phyloP scores from a whole-genome alignment of 64 coral and sea anemone genomes.

The Stichodactyla mertensii region DNA sequence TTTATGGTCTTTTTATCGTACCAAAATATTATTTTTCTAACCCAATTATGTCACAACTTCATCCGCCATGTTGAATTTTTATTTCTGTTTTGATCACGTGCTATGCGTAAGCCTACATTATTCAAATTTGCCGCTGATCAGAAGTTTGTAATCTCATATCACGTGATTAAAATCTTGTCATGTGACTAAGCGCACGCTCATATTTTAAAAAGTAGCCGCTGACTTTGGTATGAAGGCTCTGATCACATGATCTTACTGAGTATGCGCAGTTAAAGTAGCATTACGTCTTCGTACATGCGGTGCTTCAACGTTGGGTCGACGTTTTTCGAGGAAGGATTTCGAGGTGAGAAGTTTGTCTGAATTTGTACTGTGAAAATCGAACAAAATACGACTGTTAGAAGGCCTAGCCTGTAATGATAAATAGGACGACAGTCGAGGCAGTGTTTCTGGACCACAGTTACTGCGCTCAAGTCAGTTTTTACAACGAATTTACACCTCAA shows the following conservation, averaged over 20 bases:
- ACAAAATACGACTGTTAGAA: neutral
- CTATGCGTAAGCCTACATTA: too few species aligned
- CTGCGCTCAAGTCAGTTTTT: neutral
- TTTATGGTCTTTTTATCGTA: neutral
- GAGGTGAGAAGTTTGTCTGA: neutral
- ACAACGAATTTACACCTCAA: neutral
- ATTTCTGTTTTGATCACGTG: neutral
- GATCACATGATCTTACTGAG: neutral
- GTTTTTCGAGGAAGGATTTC: neutral
- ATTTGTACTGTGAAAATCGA: neutral
- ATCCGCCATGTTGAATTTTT: slow-evolving; percentile 3
- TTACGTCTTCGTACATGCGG: neutral
- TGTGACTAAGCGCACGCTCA: neutral
- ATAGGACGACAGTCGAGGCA: neutral
- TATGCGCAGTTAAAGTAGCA: neutral
- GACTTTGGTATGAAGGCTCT: neutral
- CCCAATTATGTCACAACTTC: neutral
- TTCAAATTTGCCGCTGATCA: neutral
- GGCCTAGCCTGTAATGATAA: neutral
- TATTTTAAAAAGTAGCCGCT: neutral
- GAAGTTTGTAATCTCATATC: neutral
- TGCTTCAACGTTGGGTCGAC: slow-evolving; percentile 11
- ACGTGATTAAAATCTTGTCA: neutral
- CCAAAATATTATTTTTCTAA: neutral
- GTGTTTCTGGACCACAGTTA: slow-evolving; percentile 24